Percentiles rank a stretch among this genome's conserved stretches.
Evolutionary conservation across 1,140 invertebrate species (phyloP).

Genomic region (Drosophila yakuba): DNA sequence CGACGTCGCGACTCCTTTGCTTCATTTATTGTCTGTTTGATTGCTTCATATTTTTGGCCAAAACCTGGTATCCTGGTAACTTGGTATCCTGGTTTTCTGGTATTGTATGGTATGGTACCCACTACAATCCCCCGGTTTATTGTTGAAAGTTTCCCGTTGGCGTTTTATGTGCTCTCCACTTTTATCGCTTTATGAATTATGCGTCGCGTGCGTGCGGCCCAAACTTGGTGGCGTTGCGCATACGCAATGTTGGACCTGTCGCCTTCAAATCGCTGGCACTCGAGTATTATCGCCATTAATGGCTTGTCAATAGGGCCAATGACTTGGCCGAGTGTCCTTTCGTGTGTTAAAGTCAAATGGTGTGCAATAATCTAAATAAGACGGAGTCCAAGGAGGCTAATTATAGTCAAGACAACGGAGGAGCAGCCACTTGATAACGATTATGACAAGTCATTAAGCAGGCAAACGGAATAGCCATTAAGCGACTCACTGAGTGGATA

Average conservation of each 20-base stretch:
- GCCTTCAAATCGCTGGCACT: conserved; percentile 3
- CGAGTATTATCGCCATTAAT: conserved; percentile 54
- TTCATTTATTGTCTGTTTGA: conserved; percentile 69
- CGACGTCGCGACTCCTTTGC: conserved; percentile 45
- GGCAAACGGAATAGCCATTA: conserved; percentile 31
- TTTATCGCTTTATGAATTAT: conserved; percentile 80
- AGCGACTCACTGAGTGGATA: conserved; percentile 11
- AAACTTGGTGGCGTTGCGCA: conserved; percentile 54
- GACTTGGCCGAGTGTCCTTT: conserved; percentile 45
- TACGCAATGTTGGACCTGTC: conserved; percentile 53
- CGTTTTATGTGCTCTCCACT: conserved; percentile 59
- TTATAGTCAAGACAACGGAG: conserved; percentile 32
- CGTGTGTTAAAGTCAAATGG: conserved; percentile 54
- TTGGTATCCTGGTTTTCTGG: conserved; percentile 2
- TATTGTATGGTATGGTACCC: not conserved
- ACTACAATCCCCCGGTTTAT: conserved; percentile 53
- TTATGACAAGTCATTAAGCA: conserved; percentile 32
- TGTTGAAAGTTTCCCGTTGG: conserved; percentile 56
- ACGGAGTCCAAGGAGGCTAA: conserved; percentile 33
- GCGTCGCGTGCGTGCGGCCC: conserved; percentile 62
- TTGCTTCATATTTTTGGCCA: conserved; percentile 73
- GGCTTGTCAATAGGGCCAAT: conserved; percentile 57
- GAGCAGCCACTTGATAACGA: conserved; percentile 28
- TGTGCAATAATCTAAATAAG: conserved; percentile 69
- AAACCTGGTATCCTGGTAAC: conserved; percentile 10